phyloP scores from a whole-genome alignment of 2,113 vertebrate genomes.

The Chelonoidis abingdonii region DNA sequence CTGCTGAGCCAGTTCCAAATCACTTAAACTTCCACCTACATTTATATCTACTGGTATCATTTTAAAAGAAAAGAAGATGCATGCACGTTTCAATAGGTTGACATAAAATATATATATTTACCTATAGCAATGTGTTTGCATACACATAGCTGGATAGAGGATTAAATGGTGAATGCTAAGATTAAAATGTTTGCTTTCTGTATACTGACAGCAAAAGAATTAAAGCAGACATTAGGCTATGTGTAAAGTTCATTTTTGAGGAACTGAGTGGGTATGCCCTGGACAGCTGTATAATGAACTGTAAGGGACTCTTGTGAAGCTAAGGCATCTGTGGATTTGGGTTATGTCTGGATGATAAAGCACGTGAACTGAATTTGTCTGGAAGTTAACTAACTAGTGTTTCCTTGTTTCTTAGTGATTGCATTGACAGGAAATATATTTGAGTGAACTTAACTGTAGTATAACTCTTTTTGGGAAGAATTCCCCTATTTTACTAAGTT shows the following conservation, averaged over 20 bases:
- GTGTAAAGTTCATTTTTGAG: not conserved
- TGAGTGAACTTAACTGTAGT: not conserved
- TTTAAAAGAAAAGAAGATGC: not conserved
- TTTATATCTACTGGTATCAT: conserved; percentile 43
- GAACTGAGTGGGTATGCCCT: not conserved
- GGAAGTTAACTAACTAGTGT: not conserved
- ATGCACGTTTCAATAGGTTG: not conserved
- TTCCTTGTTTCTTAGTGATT: not conserved
- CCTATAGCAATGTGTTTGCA: not conserved
- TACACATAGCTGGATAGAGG: not conserved
- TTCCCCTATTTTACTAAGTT: not conserved
- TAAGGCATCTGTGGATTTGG: not conserved
- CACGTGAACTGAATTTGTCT: not conserved
- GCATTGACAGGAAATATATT: not conserved
- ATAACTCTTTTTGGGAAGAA: not conserved
- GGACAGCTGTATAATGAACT: not conserved
- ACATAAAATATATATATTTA: not conserved
- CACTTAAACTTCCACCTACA: conserved; percentile 62
- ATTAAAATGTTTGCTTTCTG: not conserved
- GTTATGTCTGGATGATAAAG: not conserved
- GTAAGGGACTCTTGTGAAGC: not conserved
- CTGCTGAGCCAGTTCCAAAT: conserved; percentile 83
- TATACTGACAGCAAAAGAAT: not conserved
- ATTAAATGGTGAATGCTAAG: not conserved
- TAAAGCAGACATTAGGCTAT: not conserved